Base-by-base conservation (phyloP, 2,888 invertebrate genomes). In the Drosophila diplacantha region DNA sequence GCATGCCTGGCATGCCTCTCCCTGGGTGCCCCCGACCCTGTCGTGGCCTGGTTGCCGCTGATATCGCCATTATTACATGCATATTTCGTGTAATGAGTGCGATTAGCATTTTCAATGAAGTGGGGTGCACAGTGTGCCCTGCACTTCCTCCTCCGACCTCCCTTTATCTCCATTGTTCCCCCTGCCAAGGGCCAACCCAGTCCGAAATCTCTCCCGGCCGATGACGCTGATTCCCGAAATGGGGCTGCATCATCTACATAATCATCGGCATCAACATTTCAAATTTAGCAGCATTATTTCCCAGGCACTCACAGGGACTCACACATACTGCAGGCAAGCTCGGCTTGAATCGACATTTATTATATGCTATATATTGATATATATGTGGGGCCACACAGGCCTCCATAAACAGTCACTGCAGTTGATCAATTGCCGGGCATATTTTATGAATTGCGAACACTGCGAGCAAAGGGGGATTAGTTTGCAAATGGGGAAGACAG, bases 71-170 rank as follows among this genome's bases (percentile, higher is more conserved):
- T 78, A 78, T 78, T 83, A 83, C 78, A 83, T 75, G 83, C 83
- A 81, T 81, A 78, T 83, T 83, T 83, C 62, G 83, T 73, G 83
- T 83, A 78, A 78, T 78, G 78, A 81, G 76, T 83, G 79, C 83
- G 76, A 78, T 78, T 78, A 83, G 83, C 81, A 83, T 83, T 79
- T 79, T 61, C 79, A 83, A 83, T 83, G 74, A 83, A 78, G 78
- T 83, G 79, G 81, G 79, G 81, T 71, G 81, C 81, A 78, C 79
- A 78, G 72, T 78, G 83, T 81, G 78, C 83, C 83, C 65, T 71
- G 83, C 79, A 83, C 22, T n/a, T 41, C n/a, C 41, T 14, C 4
- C 5, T 8, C 7, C 8, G 4, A 11, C 5, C 43, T 14, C 31
- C 3, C 35, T 7, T 11, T 29, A 16, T 22, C 12, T n/a, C 31